Evolutionary conservation across 2,797 vertebrate species (phyloP).

Genomic region (Tenualosa ilisha): DNA sequence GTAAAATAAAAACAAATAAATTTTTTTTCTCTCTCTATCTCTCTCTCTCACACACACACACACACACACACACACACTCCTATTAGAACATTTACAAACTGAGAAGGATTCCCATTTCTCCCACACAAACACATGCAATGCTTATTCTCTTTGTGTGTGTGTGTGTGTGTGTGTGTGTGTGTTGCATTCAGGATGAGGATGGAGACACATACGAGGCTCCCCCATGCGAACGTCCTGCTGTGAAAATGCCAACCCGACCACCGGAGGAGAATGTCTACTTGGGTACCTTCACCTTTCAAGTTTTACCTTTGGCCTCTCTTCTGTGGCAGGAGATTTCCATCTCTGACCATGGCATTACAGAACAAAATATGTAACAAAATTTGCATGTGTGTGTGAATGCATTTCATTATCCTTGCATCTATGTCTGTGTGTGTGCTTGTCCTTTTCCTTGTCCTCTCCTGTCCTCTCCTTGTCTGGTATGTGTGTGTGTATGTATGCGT

Average conservation of each 20-base stretch:
- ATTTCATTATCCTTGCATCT: too few relatives aligned
- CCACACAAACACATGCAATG: not conserved
- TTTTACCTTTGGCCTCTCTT: too few relatives aligned
- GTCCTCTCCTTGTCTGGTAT: not conserved
- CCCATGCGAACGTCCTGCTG: conserved; percentile 66
- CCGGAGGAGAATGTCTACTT: conserved; percentile 72
- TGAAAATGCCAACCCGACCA: conserved; percentile 62
- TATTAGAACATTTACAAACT: not conserved
- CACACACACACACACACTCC: not conserved
- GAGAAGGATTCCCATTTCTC: not conserved
- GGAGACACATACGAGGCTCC: conserved; percentile 74
- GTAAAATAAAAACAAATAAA: conserved; percentile 44
- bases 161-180: too few relatives aligned
- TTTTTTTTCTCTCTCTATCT: too few relatives aligned
- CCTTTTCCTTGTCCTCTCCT: too few relatives aligned
- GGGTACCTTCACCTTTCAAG: conserved; percentile 54
- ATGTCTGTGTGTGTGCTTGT: not conserved
- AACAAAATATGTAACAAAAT: too few relatives aligned
- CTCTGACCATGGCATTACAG: too few relatives aligned
- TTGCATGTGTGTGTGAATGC: not conserved
- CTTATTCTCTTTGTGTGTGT: not conserved
- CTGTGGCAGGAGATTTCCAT: not conserved
- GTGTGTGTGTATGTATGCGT: not conserved
- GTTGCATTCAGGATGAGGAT: conserved; percentile 66
- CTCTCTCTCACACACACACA: too few relatives aligned